Conservation (phyloP, 2,888 invertebrate species). For the Chymomyza fuscimana region DNA sequence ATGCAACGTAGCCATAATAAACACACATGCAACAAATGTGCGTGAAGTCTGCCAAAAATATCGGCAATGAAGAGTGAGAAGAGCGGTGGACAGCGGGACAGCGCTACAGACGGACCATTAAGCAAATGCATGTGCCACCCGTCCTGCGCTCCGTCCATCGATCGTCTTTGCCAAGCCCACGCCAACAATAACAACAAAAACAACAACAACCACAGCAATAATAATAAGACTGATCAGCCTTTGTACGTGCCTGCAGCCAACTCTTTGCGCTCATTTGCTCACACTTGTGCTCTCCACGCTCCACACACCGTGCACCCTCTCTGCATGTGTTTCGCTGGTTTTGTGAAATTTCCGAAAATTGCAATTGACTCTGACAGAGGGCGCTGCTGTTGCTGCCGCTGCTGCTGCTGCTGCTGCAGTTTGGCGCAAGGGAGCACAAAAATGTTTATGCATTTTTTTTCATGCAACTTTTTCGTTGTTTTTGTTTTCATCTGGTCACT, state of each 20-base stretch:
- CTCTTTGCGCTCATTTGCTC: constrained; percentile 1
- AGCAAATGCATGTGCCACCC: constrained; percentile 28
- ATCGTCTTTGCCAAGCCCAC: constrained; percentile 31
- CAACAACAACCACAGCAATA: constrained; percentile 17
- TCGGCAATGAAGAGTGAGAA: not conserved
- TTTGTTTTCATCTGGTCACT: constrained; percentile 67
- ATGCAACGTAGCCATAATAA: constrained; percentile 3
- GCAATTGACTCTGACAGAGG: constrained; percentile 65
- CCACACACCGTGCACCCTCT: not conserved
- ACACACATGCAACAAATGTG: constrained; percentile 62
- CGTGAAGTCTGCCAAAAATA: constrained; percentile 74
- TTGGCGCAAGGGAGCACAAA: constrained; percentile 42
- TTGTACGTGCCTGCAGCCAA: constrained; percentile 47
- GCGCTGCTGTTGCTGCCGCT: constrained; percentile 17
- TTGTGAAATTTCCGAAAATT: constrained; percentile 70
- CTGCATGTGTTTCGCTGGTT: not conserved
- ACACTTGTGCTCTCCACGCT: not conserved
- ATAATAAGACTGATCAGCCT: constrained; percentile 20
- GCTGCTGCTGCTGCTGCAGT: constrained; percentile 3
- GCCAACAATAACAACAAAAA: constrained; percentile 12
- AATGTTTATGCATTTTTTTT: constrained; percentile 76
- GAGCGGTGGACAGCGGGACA: not conserved
- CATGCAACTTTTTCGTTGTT: constrained; percentile 6
- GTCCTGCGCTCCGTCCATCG: not conserved
- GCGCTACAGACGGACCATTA: constrained; percentile 49